Base-by-base conservation (phyloP, 1,140 invertebrate species). In the Dufourea novaeangliae region DNA sequence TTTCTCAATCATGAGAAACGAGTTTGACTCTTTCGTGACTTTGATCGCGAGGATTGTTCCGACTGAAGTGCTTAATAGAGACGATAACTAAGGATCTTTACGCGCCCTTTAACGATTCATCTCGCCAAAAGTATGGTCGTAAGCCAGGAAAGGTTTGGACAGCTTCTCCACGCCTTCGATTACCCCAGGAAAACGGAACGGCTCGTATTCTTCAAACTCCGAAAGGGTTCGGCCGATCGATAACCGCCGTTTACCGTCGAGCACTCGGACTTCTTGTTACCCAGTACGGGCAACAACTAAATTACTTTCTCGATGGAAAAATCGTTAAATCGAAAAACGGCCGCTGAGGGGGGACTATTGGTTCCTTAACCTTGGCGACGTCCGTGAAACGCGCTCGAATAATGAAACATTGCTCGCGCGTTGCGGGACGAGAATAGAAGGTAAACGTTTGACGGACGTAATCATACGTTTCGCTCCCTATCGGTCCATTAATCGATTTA, bases 401-500 rank as follows among this genome's bases (percentile, higher is more conserved):
- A 44, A 59, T 69, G 46, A 34, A 69, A 37, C n/a, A 27, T 4
- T 41, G 29, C 22, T 27, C 17, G 14, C 14, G 27, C 54, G 27
- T 1, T 11, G 5, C 54, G 5, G 20, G 46, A 8, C 29, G 34
- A 11, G 37, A 20, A 39, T 54, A 39, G n/a, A 63, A 39, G 14
- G 8, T 72, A 37, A 67, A 39, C 46, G 29, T 20, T 73, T 17
- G 32, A 69, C 59, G 46, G 22, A n/a, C 34, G 22, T 69, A 59
- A 80, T 50, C 64, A 29, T 41, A 68, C 37, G 57, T 56, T 79
- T 54, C 57, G 25, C 41, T 57, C 17, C 44, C 46, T 80, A 63
- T 44, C 63, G 64, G 57, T 32, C 70, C 68, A 82, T 82, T 82
- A 80, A 62, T 61, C 46, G 73, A 74, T 82, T 64, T 74, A 80